Conservation (phyloP, 2,113 vertebrate genomes). For the Hippocampus guttulatus region DNA sequence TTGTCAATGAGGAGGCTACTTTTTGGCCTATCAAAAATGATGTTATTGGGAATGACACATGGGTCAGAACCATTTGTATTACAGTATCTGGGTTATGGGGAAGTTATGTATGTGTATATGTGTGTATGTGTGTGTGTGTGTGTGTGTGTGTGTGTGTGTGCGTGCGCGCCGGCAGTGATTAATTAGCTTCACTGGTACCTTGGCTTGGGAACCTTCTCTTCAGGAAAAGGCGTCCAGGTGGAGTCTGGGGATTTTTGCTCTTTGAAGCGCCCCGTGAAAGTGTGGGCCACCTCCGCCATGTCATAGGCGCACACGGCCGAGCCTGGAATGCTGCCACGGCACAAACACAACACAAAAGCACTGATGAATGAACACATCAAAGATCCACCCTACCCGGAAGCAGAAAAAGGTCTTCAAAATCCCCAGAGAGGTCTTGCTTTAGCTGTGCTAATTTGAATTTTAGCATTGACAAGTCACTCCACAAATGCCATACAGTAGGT, state of each 20-base stretch:
- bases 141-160: too few relatives aligned
- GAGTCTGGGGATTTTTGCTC: conserved; percentile 97
- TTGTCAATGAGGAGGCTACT: background rate
- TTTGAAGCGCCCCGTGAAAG: conserved; percentile 96
- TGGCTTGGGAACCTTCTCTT: conserved; percentile 91
- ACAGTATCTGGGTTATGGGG: background rate
- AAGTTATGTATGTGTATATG: too few relatives aligned
- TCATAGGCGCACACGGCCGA: conserved; percentile 98
- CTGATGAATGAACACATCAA: conserved; percentile 32
- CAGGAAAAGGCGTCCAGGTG: conserved; percentile 95
- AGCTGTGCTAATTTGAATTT: conserved; percentile 13
- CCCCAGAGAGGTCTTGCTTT: conserved; percentile 15
- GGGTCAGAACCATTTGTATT: too few relatives aligned
- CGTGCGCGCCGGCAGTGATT: background rate
- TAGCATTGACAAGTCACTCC: background rate
- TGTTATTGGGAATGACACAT: too few relatives aligned
- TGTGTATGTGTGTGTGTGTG: conserved; percentile 1
- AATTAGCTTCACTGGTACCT: conserved; percentile 74
- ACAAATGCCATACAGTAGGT: background rate
- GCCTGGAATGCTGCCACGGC: conserved; percentile 85
- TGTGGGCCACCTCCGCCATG: conserved; percentile 89
- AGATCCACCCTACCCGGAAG: conserved; percentile 45
- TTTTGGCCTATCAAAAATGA: too few relatives aligned
- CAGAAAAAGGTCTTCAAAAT: conserved; percentile 31
- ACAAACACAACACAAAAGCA: conserved; percentile 34